Evolutionary conservation across 2,888 invertebrate species (phyloP).

Genomic region (Scaptomyza caliginosa): DNA sequence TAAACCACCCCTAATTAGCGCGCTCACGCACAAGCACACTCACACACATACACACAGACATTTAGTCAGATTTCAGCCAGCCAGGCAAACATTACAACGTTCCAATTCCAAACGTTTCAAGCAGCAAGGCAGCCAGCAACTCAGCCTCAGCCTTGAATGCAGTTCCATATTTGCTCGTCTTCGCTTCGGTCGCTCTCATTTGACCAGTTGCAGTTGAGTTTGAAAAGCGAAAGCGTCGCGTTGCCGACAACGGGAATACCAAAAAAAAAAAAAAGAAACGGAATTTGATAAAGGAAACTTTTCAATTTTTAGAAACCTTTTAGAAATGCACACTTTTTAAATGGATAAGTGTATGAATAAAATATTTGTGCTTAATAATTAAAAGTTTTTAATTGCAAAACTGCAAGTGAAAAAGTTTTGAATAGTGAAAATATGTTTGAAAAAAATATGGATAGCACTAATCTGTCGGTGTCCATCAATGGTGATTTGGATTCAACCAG

Average conservation of each 20-base stretch:
- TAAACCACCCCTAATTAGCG: slow-evolving; percentile 71
- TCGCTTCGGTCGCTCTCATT: slow-evolving; percentile 37
- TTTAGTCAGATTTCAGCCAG: background rate
- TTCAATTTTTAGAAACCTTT: background rate
- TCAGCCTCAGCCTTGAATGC: slow-evolving; percentile 48
- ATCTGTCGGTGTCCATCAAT: slow-evolving; percentile 80
- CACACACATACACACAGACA: background rate
- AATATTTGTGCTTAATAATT: background rate
- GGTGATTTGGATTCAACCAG: slow-evolving; percentile 84
- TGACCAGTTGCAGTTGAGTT: slow-evolving; percentile 68
- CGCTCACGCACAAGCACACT: slow-evolving; percentile 25
- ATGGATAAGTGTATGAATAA: slow-evolving; percentile 1
- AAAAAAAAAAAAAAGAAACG: no score
- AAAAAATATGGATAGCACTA: slow-evolving; percentile 82
- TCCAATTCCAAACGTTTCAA: slow-evolving; percentile 47
- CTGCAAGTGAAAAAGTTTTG: background rate
- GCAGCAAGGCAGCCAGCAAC: slow-evolving; percentile 13
- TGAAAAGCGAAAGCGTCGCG: slow-evolving; percentile 69
- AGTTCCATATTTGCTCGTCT: slow-evolving; percentile 45
- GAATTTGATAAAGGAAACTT: slow-evolving; percentile 1
- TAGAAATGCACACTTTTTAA: background rate
- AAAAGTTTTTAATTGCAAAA: slow-evolving; percentile 1
- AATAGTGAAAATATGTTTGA: slow-evolving; percentile 79
- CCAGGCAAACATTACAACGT: slow-evolving; percentile 18
- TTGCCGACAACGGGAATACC: slow-evolving; percentile 29